phyloP scores from a whole-genome alignment of 2,113 vertebrate species.

The Mellivora capensis region DNA sequence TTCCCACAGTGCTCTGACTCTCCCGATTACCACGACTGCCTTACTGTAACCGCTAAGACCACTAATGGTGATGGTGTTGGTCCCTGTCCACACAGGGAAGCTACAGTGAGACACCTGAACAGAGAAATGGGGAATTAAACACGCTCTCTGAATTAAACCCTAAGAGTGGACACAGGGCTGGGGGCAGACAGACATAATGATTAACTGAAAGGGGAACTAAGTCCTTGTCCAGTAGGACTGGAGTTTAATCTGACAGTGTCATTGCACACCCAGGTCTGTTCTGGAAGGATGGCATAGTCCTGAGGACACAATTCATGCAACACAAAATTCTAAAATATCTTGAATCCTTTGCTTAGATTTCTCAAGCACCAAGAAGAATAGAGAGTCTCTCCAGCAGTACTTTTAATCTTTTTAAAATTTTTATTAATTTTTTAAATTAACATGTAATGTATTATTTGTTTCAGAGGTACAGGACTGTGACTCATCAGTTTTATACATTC shows the following conservation, averaged over 20 bases:
- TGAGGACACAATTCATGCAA: neutral
- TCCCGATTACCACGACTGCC: neutral
- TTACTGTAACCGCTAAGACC: neutral
- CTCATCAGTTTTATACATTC: too few species aligned
- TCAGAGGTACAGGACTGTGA: too few species aligned
- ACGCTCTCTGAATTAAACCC: neutral
- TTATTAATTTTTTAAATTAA: too few species aligned
- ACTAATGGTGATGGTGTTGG: neutral
- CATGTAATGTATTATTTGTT: too few species aligned
- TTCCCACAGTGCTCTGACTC: fast-evolving
- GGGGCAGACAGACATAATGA: neutral
- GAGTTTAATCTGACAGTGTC: neutral
- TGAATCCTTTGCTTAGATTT: neutral
- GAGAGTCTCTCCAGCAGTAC: neutral
- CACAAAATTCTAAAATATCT: neutral
- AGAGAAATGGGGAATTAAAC: neutral
- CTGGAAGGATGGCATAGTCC: neutral
- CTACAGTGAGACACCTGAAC: neutral
- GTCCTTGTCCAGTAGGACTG: neutral
- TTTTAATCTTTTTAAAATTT: neutral
- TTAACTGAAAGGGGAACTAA: neutral
- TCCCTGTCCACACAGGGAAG: neutral
- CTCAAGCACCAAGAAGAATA: neutral
- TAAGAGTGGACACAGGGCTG: neutral
- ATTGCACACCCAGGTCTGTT: neutral